phyloP scores from a whole-genome alignment of 2,888 invertebrate species.

The Oconnorella tubifera region DNA sequence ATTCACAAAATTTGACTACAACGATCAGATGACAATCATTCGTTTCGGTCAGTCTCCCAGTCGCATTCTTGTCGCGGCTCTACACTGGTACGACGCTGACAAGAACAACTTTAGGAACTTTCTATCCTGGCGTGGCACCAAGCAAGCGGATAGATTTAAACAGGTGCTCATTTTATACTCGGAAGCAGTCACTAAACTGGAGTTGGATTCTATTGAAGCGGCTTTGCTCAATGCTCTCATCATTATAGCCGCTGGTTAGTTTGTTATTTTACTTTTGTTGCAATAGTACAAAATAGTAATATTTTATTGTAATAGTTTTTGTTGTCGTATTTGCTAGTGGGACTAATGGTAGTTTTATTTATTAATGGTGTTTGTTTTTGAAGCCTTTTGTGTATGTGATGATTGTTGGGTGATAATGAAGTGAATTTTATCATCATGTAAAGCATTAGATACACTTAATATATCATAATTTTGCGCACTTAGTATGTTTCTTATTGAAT shows the following conservation, averaged over 20 bases:
- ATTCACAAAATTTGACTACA: background rate
- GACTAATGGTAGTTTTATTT: too few species aligned
- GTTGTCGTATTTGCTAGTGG: too few species aligned
- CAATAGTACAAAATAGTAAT: too few species aligned
- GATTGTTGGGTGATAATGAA: too few species aligned
- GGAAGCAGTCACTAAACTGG: conserved; percentile 7
- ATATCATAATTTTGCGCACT: too few species aligned
- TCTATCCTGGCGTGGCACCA: conserved; percentile 24
- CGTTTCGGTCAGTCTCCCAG: conserved; percentile 31
- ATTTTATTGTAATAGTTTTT: too few species aligned
- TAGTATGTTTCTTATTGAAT: too few species aligned
- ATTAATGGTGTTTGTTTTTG: too few species aligned
- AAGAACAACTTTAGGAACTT: conserved; percentile 28
- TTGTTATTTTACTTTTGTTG: background rate
- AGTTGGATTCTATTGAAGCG: conserved; percentile 27
- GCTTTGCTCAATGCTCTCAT: conserved; percentile 31
- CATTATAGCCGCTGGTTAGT: conserved; percentile 29
- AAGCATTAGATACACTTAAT: too few species aligned
- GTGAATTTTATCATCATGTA: too few species aligned
- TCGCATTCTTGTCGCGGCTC: conserved; percentile 30
- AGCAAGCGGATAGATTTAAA: conserved; percentile 25
- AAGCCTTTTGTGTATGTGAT: too few species aligned
- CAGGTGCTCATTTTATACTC: conserved; percentile 22
- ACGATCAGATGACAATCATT: conserved; percentile 25
- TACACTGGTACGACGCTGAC: conserved; percentile 30